phyloP scores from a whole-genome alignment of 1,140 invertebrate genomes.

The Macrosteles quadrilineatus region DNA sequence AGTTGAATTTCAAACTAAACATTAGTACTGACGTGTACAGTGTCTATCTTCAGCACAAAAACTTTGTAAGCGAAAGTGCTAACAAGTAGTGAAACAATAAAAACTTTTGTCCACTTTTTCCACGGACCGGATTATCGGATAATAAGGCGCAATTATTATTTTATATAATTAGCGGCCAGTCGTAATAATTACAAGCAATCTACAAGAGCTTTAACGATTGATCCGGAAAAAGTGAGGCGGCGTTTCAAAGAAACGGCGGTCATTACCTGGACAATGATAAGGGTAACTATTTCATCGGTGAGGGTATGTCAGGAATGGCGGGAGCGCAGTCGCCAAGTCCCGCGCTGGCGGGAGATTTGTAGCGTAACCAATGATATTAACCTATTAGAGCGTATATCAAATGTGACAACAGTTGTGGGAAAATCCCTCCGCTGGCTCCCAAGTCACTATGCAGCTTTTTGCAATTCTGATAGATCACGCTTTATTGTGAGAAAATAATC shows the following conservation, averaged over 20 bases:
- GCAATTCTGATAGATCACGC: no score
- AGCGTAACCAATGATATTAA: background rate
- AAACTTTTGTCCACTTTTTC: constrained; percentile 2
- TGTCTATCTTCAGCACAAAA: no score
- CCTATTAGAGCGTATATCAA: background rate
- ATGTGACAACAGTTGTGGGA: background rate
- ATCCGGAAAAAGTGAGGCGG: constrained; percentile 12
- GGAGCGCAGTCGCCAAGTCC: background rate
- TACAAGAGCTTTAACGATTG: constrained; percentile 1
- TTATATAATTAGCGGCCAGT: background rate
- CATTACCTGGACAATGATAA: background rate
- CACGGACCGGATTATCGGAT: background rate
- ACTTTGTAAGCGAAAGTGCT: no score
- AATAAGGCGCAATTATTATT: background rate
- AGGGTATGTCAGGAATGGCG: background rate
- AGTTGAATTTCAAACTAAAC: no score
- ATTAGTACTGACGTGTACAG: no score
- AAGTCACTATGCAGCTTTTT: background rate
- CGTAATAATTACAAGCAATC: constrained; percentile 5
- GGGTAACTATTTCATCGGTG: constrained; percentile 2
- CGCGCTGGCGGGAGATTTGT: background rate
- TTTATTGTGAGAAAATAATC: no score
- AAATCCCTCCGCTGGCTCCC: background rate
- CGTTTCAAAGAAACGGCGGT: background rate
- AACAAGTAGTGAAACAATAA: background rate